These are phyloP conservation scores for Aporrectodea caliginosa DNA, from an alignment of 1,140 invertebrate genomes.

Conservation along the genomic window DNA sequence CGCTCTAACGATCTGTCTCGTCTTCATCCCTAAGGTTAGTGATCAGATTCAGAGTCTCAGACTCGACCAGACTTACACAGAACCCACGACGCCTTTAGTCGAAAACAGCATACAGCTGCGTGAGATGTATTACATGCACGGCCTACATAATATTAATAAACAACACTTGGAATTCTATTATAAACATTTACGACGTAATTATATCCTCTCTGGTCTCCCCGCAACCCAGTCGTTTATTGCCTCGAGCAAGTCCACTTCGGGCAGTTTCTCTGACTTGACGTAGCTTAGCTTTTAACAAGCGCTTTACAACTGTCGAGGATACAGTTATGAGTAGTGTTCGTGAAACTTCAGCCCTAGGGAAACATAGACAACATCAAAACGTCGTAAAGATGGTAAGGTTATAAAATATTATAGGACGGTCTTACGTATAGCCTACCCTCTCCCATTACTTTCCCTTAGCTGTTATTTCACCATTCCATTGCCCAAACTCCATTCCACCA, in stretches of 20 bases:
- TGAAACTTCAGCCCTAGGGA: too few species aligned
- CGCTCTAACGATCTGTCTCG: constrained; percentile 29
- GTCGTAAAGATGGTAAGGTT: too few species aligned
- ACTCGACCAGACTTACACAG: background rate
- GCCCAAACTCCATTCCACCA: background rate
- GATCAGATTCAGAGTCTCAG: background rate
- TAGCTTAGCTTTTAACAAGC: too few species aligned
- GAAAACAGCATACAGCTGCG: background rate
- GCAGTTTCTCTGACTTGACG: too few species aligned
- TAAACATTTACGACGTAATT: background rate
- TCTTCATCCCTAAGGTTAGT: constrained; percentile 32
- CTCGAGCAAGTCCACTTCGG: too few species aligned
- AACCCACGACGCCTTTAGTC: background rate
- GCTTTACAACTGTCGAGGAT: too few species aligned
- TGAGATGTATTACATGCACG: background rate
- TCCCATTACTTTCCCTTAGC: background rate
- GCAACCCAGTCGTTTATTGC: background rate
- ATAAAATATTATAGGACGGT: background rate
- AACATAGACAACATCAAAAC: too few species aligned
- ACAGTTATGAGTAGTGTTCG: too few species aligned
- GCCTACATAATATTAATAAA: background rate
- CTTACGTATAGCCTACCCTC: background rate
- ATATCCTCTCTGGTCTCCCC: background rate
- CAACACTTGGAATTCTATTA: background rate
- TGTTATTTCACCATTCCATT: background rate